These are phyloP conservation scores for Notodonta ziczac DNA, from an alignment of 2,888 invertebrate genomes.

Conservation along the genomic window DNA sequence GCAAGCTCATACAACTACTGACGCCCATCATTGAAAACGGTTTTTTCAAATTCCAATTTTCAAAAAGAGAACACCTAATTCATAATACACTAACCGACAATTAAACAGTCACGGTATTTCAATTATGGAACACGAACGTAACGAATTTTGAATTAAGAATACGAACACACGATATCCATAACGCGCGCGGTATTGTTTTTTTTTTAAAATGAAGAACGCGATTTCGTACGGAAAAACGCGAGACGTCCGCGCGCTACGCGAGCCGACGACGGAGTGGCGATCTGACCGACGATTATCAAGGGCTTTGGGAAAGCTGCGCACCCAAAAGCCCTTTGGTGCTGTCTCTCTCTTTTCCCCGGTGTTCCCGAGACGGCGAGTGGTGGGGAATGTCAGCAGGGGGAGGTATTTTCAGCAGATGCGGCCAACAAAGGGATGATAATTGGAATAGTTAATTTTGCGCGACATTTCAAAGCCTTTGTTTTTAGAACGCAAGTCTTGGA, in stretches of 20 bases:
- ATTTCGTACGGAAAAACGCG: constrained; percentile 38
- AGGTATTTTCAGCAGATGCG: constrained; percentile 52
- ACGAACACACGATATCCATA: constrained; percentile 43
- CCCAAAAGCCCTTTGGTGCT: constrained; percentile 44
- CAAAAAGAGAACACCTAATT: constrained; percentile 33
- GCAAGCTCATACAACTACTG: constrained; percentile 84
- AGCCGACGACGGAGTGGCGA: constrained; percentile 68
- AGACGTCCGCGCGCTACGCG: constrained; percentile 69
- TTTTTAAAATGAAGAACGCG: constrained; percentile 19
- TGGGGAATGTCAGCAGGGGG: constrained; percentile 53
- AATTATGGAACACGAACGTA: constrained; percentile 19
- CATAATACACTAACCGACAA: constrained; percentile 31
- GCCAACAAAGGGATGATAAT: constrained; percentile 40
- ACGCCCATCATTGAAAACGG: constrained; percentile 79
- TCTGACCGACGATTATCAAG: constrained; percentile 23
- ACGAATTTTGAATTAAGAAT: constrained; percentile 21
- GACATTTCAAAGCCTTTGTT: constrained; percentile 36
- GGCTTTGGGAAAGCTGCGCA: constrained; percentile 50
- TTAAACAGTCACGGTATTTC: constrained; percentile 21
- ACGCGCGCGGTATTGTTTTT: constrained; percentile 25
- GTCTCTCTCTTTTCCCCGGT: constrained; percentile 22
- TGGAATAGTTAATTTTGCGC: constrained; percentile 42
- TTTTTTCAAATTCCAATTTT: constrained; percentile 38
- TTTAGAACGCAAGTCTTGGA: constrained; percentile 17
- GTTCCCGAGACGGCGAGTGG: constrained; percentile 27